Conservation (phyloP, 2,888 invertebrate species). For the Eristalis arbustorum region DNA sequence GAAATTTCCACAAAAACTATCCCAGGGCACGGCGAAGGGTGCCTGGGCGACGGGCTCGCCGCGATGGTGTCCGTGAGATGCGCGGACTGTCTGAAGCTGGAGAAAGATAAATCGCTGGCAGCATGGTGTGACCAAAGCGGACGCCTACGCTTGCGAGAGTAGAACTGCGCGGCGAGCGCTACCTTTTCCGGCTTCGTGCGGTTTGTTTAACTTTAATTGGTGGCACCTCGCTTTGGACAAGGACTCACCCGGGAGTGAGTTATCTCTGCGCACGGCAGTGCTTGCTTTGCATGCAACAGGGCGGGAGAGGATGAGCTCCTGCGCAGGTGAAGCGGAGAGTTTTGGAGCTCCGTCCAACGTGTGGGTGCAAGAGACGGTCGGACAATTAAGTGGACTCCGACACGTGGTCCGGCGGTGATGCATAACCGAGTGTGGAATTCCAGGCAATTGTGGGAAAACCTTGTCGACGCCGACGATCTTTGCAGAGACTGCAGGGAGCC, state of each 20-base stretch:
- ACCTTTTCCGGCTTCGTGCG: constrained; percentile 68
- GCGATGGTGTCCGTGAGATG: constrained; percentile 39
- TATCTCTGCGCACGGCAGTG: constrained; percentile 20
- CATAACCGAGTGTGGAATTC: neutral
- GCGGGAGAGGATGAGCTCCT: neutral
- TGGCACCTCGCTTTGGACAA: constrained; percentile 40
- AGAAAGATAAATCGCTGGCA: constrained; percentile 58
- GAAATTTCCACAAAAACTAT: constrained; percentile 53
- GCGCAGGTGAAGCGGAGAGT: constrained; percentile 4
- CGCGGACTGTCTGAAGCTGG: constrained; percentile 33
- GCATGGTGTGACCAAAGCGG: constrained; percentile 63
- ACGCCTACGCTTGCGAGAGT: constrained; percentile 55
- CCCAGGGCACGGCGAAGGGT: constrained; percentile 44
- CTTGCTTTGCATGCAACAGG: constrained; percentile 18
- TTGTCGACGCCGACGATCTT: neutral
- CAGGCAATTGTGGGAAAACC: neutral
- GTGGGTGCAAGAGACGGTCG: neutral
- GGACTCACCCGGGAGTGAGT: constrained; percentile 40
- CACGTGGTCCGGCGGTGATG: neutral
- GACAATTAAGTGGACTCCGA: neutral
- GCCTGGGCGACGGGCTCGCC: neutral
- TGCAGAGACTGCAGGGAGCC: too few relatives aligned
- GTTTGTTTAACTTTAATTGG: constrained; percentile 67
- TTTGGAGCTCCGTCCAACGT: neutral
- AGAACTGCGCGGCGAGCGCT: constrained; percentile 20